Evolutionary conservation across 1,140 invertebrate species (phyloP), one percentile per base, ranked within the genome.

Genomic region (Drosophila leontia): DNA sequence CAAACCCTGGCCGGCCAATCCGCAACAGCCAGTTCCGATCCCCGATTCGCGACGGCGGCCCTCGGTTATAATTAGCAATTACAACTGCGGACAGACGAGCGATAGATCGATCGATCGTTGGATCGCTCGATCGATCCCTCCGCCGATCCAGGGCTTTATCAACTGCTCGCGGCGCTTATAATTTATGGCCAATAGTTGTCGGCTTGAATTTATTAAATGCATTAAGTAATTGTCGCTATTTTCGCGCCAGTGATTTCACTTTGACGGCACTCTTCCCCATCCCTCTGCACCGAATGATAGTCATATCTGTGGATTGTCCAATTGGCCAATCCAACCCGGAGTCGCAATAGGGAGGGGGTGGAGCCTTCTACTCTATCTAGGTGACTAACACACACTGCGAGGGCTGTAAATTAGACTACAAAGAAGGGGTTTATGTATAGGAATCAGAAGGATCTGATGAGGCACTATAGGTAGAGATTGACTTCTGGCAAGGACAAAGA

Each of bases 191-290:
- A 41, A 50, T 63, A 64, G 58, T 67, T 57, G 57, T 32, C 47
- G 50, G 55, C 74, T 64, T 85, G 82, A 79, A 84, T 83, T 79
- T 79, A 76, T 83, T 83, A 82, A 82, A 77, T 82, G 80, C 72
- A 64, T 82, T 83, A 83, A 84, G 78, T 85, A 80, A 84, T 84
- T 84, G 74, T 56, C 56, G 78, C 82, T 84, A 84, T 84, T 85
- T 84, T 72, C 19, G 64, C 62, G 50, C 37, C 13, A 74, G 64
- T 85, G 82, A 85, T 79, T 84, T 82, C 80, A 82, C 67, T 45
- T 50, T 23, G 34, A 12, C 51, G 34, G 13, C 45, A 8, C 23
- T 35, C 44, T 26, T 57, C n/a, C 51, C 35, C 58, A 48, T 37
- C 17, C 61, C 39, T 9, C 8, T 19, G 32, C 26, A 17, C 59